phyloP scores from a whole-genome alignment of 2,797 vertebrate genomes.

The Xiphophorus birchmanni region DNA sequence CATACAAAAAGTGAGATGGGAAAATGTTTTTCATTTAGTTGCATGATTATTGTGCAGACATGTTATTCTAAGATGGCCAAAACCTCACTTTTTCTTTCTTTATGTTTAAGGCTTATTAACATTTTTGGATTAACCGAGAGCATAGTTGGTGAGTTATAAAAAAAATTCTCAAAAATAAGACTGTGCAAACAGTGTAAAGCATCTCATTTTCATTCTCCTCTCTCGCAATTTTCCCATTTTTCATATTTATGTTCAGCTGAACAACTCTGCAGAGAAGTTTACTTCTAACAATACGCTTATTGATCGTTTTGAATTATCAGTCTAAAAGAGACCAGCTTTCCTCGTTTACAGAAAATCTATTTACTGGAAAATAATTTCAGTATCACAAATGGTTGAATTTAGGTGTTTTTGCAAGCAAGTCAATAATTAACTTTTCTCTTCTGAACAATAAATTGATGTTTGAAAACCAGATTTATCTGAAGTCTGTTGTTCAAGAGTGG shows the following conservation, averaged over 20 bases:
- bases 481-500: not conserved
- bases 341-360: not conserved
- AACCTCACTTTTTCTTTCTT: not conserved
- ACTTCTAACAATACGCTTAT: not conserved
- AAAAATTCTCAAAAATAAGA: too few species aligned
- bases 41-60: not conserved
- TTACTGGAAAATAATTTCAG: not conserved
- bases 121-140: too few species aligned
- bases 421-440: not conserved
- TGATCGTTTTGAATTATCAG: not conserved
- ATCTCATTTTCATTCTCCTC: not conserved
- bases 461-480: not conserved
- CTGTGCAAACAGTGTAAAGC: not conserved
- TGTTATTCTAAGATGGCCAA: too few species aligned
- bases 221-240: not conserved
- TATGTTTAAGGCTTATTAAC: too few species aligned
- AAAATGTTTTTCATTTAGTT: not conserved
- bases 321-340: not conserved
- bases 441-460: not conserved
- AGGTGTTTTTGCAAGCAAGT: not conserved
- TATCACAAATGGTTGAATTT: not conserved
- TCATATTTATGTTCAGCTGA: not conserved
- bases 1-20: not conserved
- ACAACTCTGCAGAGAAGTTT: not conserved
- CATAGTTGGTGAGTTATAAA: too few species aligned